A percentile compares a stretch with the other conserved stretches of the same genome.
Evolutionary conservation across 2,888 invertebrate species (phyloP).

Genomic region (Chrysomela aeneicollis): DNA sequence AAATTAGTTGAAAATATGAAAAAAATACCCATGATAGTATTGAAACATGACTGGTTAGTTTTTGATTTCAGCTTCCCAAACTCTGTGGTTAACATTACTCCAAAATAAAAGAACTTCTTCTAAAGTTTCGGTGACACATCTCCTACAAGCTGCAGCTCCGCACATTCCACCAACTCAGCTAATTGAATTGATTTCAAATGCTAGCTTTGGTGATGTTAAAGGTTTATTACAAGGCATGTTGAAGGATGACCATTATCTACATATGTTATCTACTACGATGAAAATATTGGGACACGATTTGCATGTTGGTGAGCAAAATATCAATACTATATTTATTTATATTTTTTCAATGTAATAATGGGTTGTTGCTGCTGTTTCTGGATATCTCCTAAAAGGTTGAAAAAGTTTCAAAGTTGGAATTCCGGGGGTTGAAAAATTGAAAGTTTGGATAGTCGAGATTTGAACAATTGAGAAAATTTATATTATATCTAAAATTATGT

Average conservation of each 20-base stretch:
- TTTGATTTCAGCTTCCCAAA: slow-evolving; percentile 55
- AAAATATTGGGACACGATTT: slow-evolving; percentile 74
- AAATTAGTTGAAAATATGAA: no score
- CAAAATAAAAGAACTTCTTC: slow-evolving; percentile 60
- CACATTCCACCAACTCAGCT: slow-evolving; percentile 67
- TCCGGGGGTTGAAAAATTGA: no score
- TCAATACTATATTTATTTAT: no score
- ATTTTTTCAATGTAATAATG: no score
- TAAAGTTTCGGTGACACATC: slow-evolving; percentile 59
- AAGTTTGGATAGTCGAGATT: no score
- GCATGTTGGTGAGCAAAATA: slow-evolving; percentile 62
- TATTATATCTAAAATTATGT: no score
- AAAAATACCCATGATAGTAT: no score
- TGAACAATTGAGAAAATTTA: no score
- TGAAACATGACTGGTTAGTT: no score
- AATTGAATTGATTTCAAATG: slow-evolving; percentile 67
- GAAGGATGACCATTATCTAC: slow-evolving; percentile 79
- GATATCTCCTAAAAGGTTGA: no score
- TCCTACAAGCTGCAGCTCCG: slow-evolving; percentile 66
- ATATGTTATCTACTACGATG: slow-evolving; percentile 73
- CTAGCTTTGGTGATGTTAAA: slow-evolving; percentile 70
- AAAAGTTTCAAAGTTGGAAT: no score
- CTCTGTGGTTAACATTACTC: slow-evolving; percentile 64
- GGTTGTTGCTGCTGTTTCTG: no score
- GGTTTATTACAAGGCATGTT: slow-evolving; percentile 72